Evolutionary conservation across 2,888 invertebrate genomes (phyloP).

Genomic region (Callosobruchus maculatus): DNA sequence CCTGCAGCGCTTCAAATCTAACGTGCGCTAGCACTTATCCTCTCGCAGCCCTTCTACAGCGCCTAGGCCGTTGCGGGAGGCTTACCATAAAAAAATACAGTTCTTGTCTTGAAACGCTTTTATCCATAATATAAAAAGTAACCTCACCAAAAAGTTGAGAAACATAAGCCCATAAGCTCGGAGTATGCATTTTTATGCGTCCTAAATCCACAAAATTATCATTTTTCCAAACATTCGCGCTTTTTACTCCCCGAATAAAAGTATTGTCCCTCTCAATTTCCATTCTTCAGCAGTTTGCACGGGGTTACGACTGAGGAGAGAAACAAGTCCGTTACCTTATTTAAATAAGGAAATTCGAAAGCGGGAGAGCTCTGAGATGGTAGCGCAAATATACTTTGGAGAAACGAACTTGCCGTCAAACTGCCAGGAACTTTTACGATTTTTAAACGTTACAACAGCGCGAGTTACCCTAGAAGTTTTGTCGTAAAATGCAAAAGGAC

Average conservation of each 20-base stretch:
- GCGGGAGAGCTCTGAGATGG: neutral
- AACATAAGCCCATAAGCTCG: neutral
- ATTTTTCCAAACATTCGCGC: neutral
- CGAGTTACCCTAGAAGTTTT: neutral
- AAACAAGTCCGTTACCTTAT: neutral
- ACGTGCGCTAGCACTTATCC: too few relatives aligned
- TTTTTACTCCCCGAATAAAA: neutral
- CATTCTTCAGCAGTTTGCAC: neutral
- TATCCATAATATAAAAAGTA: neutral
- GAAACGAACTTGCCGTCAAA: neutral
- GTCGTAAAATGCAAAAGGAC: neutral
- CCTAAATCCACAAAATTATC: neutral
- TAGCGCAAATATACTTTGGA: neutral
- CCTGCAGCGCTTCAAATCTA: too few relatives aligned
- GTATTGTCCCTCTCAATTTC: neutral
- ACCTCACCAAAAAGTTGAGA: neutral
- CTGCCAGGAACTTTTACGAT: neutral
- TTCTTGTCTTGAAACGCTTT: neutral
- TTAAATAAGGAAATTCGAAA: neutral
- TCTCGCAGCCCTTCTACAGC: too few relatives aligned
- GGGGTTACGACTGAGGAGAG: neutral
- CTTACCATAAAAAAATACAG: neutral
- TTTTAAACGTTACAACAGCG: neutral
- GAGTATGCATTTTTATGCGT: neutral
- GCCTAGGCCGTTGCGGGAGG: too few relatives aligned